Percentiles rank a stretch among this genome's conserved stretches.
These are phyloP conservation scores for Hypolimnas misippus DNA, from an alignment of 2,888 invertebrate genomes.

Conservation along the genomic window DNA sequence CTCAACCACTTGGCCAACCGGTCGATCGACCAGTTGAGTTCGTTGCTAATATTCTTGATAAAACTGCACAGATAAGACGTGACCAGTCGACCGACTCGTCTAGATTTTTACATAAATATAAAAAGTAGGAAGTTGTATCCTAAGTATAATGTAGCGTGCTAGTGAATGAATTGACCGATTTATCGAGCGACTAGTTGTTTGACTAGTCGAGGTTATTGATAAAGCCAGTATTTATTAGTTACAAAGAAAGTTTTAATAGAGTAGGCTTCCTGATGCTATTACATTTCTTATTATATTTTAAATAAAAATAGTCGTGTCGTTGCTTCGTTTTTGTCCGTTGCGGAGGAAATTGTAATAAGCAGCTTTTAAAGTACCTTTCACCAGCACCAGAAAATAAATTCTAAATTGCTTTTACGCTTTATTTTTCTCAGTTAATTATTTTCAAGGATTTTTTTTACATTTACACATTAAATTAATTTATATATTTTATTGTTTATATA, in stretches of 20 bases:
- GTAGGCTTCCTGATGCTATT: conserved; percentile 4
- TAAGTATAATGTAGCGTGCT: not conserved
- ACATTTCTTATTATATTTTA: not conserved
- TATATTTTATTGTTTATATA: too few relatives aligned
- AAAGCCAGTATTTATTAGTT: not conserved
- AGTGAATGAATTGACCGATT: not conserved
- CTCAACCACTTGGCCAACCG: not conserved
- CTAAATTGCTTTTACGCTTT: not conserved
- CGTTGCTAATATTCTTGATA: not conserved
- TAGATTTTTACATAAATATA: not conserved
- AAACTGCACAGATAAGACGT: conserved; percentile 5
- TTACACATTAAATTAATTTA: too few relatives aligned
- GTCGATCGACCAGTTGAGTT: conserved; percentile 4
- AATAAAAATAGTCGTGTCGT: not conserved
- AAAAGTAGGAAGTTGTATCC: not conserved
- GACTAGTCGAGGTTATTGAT: conserved; percentile 1
- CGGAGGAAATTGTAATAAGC: not conserved
- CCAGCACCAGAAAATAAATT: too few relatives aligned
- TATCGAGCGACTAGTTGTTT: not conserved
- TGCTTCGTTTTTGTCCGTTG: not conserved
- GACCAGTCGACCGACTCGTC: conserved; percentile 2
- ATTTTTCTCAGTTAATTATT: too few relatives aligned
- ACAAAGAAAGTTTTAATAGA: conserved; percentile 3
- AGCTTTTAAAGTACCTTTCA: too few relatives aligned
- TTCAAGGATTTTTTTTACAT: too few relatives aligned